Evolutionary conservation across 1,140 invertebrate genomes (phyloP), one percentile per base, ranked within the genome.

Genomic region (Andrena cerasifolii): DNA sequence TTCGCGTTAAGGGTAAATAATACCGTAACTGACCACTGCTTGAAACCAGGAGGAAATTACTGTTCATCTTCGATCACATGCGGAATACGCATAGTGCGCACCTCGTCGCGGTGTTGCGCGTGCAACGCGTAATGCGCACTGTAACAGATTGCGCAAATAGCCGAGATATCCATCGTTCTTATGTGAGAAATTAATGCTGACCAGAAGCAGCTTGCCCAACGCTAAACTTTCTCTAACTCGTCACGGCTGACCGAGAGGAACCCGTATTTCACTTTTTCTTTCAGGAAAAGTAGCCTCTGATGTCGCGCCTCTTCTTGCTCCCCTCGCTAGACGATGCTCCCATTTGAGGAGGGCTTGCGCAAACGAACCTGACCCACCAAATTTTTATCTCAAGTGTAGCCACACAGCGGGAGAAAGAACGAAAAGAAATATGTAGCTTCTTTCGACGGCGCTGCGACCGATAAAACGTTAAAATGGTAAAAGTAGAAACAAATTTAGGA

Each of bases 111-210:
- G 6, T 45, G 45, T 56, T 70, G 36, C 72, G 71, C 63, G 40
- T 65, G 66, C 65, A 71, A 80, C 21, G 43, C 40, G 67, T 47
- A 78, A 85, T 58, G 33, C 33, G 14, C 62, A 76, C 51, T 70
- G 54, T 67, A 76, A 58, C 28, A 31, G 36, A 43, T 88, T 88
- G 70, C 80, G 68, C 51, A 86, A 88, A 72, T 61, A 40, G 28
- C 31, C 58, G 68, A 76, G 82, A 86, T 87, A 84, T 62, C 47
- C 86, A 78, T 80, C 79, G 79, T 61, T 82, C 74, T 80, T 85
- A 80, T 79, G 74, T 67, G 79, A 84, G 75, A 79, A 86, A 85
- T 88, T 87, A 87, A 81, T 83, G 83, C 71, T 79, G 83, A 68
- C 83, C 71, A 85, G 66, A 70, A 59, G 78, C 45, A 62, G 49